Percentiles rank a stretch among this genome's conserved stretches.
Evolutionary conservation across 2,797 vertebrate genomes (phyloP).

Genomic region (Rhinella marina): DNA sequence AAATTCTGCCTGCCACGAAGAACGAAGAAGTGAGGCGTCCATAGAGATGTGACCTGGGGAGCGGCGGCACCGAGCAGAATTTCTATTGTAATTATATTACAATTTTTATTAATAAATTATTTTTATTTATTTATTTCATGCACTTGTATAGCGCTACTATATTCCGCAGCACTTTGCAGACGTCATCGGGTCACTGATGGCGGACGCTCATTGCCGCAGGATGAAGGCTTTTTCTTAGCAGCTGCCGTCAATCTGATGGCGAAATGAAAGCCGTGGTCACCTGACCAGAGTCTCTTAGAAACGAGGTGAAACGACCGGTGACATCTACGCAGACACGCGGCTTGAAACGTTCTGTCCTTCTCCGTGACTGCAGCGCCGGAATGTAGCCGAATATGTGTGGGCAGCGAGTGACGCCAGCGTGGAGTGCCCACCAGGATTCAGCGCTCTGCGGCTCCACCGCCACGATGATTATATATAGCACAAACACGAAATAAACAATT

Average conservation of each 20-base stretch:
- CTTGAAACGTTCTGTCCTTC: not conserved
- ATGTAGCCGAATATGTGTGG: not conserved
- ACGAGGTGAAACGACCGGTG: not conserved
- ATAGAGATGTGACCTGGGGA: no score
- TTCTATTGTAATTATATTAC: no score
- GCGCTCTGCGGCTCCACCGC: not conserved
- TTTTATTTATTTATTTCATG: no score
- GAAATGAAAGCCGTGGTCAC: not conserved
- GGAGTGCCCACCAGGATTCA: not conserved
- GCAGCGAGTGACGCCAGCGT: not conserved
- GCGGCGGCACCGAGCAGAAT: no score
- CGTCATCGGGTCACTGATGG: no score
- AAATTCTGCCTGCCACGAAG: no score
- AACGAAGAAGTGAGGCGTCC: no score
- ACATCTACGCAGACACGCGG: not conserved
- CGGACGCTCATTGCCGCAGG: not conserved
- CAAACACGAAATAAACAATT: not conserved
- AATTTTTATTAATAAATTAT: not conserved
- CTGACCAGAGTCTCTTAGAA: slow-evolving; percentile 1
- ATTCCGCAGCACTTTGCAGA: no score
- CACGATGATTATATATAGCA: slow-evolving; percentile 9
- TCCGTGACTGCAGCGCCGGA: not conserved
- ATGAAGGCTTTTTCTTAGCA: not conserved
- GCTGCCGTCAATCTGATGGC: not conserved
- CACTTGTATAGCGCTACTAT: no score